A percentile compares a stretch with the other conserved stretches of the same genome.
Conservation (phyloP, 1,140 invertebrate species). For the Pseudoatta argentina region DNA sequence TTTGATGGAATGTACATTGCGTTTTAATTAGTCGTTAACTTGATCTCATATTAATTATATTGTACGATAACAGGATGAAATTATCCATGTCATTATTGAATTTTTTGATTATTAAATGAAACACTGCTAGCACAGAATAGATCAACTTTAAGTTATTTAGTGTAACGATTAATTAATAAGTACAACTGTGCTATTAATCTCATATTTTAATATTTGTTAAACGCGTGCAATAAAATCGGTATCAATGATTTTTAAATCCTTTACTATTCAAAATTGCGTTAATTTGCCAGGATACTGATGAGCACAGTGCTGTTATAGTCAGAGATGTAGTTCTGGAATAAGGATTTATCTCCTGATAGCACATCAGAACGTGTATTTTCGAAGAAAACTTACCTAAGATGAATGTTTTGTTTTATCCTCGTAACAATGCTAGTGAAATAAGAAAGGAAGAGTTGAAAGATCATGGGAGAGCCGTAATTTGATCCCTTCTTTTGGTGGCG, state of each 20-base stretch:
- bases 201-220: neutral
- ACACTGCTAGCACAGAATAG: neutral
- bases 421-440: conserved; percentile 22
- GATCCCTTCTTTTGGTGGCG: neutral
- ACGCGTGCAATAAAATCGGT: neutral
- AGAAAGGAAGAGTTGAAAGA: conserved; percentile 30
- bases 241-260: neutral
- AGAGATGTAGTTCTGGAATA: conserved; percentile 5
- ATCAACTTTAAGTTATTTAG: neutral
- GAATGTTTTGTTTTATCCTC: conserved; percentile 22
- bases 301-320: neutral
- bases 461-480: conserved; percentile 43
- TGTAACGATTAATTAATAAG: neutral
- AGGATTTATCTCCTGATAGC: conserved; percentile 14
- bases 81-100: conserved; percentile 9
- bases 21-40: conserved; percentile 25
- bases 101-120: conserved; percentile 25
- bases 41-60: conserved; percentile 5
- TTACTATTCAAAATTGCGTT: neutral
- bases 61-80: neutral
- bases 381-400: conserved; percentile 10
- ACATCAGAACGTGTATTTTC: conserved; percentile 10
- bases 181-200: neutral
- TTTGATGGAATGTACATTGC: neutral
- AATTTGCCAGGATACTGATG: neutral